Evolutionary conservation across 2,113 vertebrate species (phyloP), one percentile per base, ranked within the genome.

Genomic region (Caloenas nicobarica): DNA sequence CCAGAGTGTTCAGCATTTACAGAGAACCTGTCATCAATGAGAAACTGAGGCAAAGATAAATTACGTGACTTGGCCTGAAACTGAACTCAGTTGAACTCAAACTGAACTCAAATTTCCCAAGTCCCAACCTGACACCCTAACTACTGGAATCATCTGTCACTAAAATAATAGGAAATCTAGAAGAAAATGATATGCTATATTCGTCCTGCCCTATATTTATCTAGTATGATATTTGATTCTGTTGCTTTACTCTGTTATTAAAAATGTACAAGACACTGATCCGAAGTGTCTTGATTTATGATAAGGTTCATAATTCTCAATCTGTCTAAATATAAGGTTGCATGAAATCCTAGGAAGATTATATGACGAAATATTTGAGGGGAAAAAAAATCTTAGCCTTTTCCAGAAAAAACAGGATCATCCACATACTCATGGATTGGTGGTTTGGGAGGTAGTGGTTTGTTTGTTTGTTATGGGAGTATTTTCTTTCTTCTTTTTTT

Each of bases 21-120:
- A 83, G 56, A 81, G 72, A 66, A 33, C n/a, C 58, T 86, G 66
- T 44, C 69, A 57, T 12, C 89, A 64, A 23, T 18, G 78, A 93
- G 96, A 95, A 96, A 97, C 94, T 93, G 93, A 96, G 95, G 94
- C 93, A 92, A 81, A 95, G 89, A 79, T 46, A 78, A 91, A 89
- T 54, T 88, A 77, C 86, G 53, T 87, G n/a, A 91, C 74, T 95
- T 96, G 87, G 70, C 82, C 82, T 72, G 78, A 85, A 90, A 95
- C 76, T 88, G 62, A 96, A 93, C 76, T 87, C 70, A 61, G 7
- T 65, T 84, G 62, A 96, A 95, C 79, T 86, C 50, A 50, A 91
- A 91, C 50, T 85, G 66, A 97, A 93, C 71, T 86, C 53, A 40
- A 23, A 78, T 96, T 82, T 65, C 58, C 54, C 57, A 60, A 62